Percentiles rank a stretch among this genome's conserved stretches.
Evolutionary conservation across 2,113 vertebrate species (phyloP).

Genomic region (Camelus bactrianus): DNA sequence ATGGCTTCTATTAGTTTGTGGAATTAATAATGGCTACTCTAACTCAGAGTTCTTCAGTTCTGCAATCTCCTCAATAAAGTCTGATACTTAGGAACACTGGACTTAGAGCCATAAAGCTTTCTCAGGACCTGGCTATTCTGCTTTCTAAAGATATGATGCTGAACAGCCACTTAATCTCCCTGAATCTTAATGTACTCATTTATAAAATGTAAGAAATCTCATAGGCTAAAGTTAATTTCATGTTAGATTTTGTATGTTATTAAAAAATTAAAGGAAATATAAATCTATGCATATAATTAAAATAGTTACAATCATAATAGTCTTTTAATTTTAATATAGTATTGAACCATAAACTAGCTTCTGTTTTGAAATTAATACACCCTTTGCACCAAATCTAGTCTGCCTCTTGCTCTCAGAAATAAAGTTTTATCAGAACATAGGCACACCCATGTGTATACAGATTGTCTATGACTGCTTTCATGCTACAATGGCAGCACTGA

Average conservation of each 20-base stretch:
- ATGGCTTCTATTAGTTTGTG: not conserved
- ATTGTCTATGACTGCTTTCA: not conserved
- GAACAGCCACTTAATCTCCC: not conserved
- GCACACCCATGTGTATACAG: not conserved
- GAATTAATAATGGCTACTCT: not conserved
- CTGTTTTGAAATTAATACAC: not conserved
- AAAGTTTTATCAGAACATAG: not conserved
- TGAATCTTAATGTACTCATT: not conserved
- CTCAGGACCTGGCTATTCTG: not conserved
- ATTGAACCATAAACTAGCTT: not conserved
- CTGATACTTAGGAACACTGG: not conserved
- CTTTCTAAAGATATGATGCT: not conserved
- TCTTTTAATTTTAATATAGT: not conserved
- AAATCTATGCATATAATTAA: not conserved
- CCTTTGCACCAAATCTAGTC: not conserved
- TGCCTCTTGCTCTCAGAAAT: not conserved
- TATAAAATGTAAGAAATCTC: not conserved
- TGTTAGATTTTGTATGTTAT: not conserved
- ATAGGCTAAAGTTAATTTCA: not conserved
- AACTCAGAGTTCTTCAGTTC: not conserved
- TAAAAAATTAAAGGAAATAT: slow-evolving; percentile 48
- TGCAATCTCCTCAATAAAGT: not conserved
- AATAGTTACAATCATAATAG: not conserved
- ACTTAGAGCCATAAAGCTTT: not conserved
- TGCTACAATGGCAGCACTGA: not conserved